These are phyloP conservation scores for Dichetophora obliterata DNA, from an alignment of 2,888 invertebrate species.

Conservation along the genomic window DNA sequence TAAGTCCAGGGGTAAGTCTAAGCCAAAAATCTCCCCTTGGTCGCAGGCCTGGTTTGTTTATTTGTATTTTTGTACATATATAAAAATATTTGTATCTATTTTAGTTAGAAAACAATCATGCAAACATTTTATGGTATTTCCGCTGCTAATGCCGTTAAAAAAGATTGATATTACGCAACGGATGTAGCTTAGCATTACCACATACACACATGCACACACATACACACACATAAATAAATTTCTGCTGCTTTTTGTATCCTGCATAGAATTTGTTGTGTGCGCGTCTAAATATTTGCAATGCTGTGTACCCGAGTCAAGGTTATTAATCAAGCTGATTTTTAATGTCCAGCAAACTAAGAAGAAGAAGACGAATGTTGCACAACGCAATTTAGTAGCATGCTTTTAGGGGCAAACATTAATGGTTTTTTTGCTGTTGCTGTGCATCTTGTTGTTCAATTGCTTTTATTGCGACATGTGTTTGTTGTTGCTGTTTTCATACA, in stretches of 20 bases:
- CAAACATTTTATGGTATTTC: slow-evolving; percentile 33
- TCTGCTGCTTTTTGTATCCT: background rate
- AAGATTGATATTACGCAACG: slow-evolving; percentile 24
- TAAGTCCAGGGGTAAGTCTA: too few relatives aligned
- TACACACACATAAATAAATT: background rate
- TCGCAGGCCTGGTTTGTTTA: too few relatives aligned
- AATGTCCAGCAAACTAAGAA: slow-evolving; percentile 30
- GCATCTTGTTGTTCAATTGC: background rate
- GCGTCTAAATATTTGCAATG: background rate
- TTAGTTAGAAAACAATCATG: slow-evolving; percentile 44
- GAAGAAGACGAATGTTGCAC: background rate
- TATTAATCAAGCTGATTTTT: slow-evolving; percentile 56
- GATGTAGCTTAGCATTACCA: background rate
- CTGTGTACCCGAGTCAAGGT: slow-evolving; percentile 52
- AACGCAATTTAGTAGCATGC: background rate
- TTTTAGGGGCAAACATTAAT: background rate
- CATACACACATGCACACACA: too few relatives aligned
- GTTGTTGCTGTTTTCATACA: too few relatives aligned
- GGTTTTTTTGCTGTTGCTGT: background rate
- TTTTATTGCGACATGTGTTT: background rate
- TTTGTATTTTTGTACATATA: background rate
- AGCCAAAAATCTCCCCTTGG: too few relatives aligned
- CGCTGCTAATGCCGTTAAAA: slow-evolving; percentile 16
- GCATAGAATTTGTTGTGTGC: background rate
- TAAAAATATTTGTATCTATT: background rate